These are phyloP conservation scores for Mionectes olivaceus DNA, from an alignment of 2,797 vertebrate species.

Conservation along the genomic window DNA sequence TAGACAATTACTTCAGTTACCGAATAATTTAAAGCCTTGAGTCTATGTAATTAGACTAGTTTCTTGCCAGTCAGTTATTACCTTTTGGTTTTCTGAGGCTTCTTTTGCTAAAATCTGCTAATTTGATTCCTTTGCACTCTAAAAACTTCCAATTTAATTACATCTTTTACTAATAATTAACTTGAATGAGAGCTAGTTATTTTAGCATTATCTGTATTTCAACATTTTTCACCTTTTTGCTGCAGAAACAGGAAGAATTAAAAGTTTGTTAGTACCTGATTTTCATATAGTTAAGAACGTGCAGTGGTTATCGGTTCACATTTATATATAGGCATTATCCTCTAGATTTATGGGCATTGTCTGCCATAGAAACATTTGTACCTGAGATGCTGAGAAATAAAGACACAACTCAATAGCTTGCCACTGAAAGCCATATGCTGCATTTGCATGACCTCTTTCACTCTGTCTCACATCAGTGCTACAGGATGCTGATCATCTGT, in stretches of 20 bases:
- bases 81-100: background rate
- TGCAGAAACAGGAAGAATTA: background rate
- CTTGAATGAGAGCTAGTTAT: background rate
- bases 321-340: background rate
- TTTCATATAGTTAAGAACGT: background rate
- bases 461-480: background rate
- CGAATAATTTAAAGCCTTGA: background rate
- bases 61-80: background rate
- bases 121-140: background rate
- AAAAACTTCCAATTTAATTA: background rate
- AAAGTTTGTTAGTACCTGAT: background rate
- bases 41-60: background rate
- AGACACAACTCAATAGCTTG: background rate
- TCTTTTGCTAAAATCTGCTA: background rate
- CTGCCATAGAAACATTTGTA: background rate
- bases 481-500: constrained; percentile 17
- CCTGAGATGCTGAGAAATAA: background rate
- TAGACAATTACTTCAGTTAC: background rate
- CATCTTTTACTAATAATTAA: background rate
- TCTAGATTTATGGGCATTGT: background rate
- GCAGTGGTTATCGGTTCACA: background rate
- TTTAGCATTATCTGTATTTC: background rate
- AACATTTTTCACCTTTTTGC: background rate
- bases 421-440: constrained; percentile 1
- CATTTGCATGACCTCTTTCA: constrained; percentile 7